Evolutionary conservation across 2,797 vertebrate genomes (phyloP).

Genomic region (Microchirus variegatus): DNA sequence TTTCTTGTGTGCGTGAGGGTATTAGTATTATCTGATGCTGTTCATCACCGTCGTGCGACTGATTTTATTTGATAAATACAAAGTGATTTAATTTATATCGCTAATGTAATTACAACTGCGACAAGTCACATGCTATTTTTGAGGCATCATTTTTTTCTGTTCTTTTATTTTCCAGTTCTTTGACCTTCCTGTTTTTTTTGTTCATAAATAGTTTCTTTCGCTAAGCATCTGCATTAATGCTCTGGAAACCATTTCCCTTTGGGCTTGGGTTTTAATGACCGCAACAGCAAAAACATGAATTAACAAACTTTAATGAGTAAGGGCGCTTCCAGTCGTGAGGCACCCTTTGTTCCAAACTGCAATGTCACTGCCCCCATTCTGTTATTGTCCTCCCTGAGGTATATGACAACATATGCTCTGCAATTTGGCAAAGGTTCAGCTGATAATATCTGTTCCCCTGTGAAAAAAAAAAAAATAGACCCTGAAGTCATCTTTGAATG

Average conservation of each 20-base stretch:
- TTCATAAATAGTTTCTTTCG: slow-evolving; percentile 40
- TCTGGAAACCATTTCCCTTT: slow-evolving; percentile 40
- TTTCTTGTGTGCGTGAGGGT: too few species aligned
- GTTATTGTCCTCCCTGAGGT: slow-evolving; percentile 36
- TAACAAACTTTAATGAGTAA: slow-evolving; percentile 60
- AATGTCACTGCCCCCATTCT: slow-evolving; percentile 15
- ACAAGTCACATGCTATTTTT: neutral
- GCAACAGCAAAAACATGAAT: slow-evolving; percentile 45
- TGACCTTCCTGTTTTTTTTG: slow-evolving; percentile 39
- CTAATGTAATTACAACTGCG: neutral
- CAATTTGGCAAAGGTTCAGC: slow-evolving; percentile 19
- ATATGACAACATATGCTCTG: slow-evolving; percentile 30
- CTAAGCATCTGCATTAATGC: slow-evolving; percentile 50
- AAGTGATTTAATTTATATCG: neutral
- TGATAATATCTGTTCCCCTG: neutral
- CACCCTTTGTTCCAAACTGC: slow-evolving; percentile 30
- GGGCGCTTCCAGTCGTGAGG: slow-evolving; percentile 43
- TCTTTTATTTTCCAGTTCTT: slow-evolving; percentile 1
- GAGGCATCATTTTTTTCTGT: neutral
- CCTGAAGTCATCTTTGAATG: neutral
- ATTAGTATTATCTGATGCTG: too few species aligned
- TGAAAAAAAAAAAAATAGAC: neutral
- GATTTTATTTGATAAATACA: too few species aligned
- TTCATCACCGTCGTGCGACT: too few species aligned
- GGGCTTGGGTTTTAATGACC: slow-evolving; percentile 61